Percentiles rank a stretch among this genome's conserved stretches.
Conservation (phyloP, 2,888 invertebrate genomes). For the Osmoderma eremita region DNA sequence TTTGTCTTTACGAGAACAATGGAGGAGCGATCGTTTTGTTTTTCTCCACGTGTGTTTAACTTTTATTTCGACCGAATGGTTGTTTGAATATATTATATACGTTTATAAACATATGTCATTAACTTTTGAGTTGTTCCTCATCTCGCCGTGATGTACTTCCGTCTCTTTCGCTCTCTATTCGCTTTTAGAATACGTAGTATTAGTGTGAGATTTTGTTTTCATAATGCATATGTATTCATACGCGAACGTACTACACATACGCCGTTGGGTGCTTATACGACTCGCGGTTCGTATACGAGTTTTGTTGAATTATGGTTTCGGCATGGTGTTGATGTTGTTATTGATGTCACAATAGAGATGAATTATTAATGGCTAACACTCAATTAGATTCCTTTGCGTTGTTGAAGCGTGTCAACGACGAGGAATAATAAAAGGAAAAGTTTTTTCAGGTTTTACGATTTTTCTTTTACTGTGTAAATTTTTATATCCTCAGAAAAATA, state of each 20-base stretch:
- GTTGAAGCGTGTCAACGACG: slow-evolving; percentile 20
- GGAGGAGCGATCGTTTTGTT: slow-evolving; percentile 62
- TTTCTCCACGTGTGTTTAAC: slow-evolving; percentile 53
- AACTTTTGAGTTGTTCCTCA: slow-evolving; percentile 39
- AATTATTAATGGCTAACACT: slow-evolving; percentile 38
- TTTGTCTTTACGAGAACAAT: slow-evolving; percentile 64
- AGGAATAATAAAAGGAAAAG: slow-evolving; percentile 16
- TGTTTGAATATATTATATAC: slow-evolving; percentile 43
- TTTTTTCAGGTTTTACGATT: background rate
- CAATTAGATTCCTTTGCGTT: slow-evolving; percentile 37
- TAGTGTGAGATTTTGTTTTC: slow-evolving; percentile 26
- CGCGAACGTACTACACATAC: background rate
- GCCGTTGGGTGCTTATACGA: background rate
- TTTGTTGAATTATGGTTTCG: slow-evolving; percentile 33
- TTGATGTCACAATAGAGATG: slow-evolving; percentile 36
- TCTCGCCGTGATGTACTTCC: slow-evolving; percentile 26
- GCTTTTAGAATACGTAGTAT: background rate
- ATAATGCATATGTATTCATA: too few species aligned
- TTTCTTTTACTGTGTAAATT: background rate
- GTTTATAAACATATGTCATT: slow-evolving; percentile 44
- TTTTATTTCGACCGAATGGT: slow-evolving; percentile 41
- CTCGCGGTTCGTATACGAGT: slow-evolving; percentile 12
- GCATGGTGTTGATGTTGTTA: slow-evolving; percentile 26
- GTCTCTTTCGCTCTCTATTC: slow-evolving; percentile 25
- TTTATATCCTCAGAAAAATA: background rate